Base-by-base conservation (phyloP, 64 coral and sea anemone species). In the Montipora capricornis region DNA sequence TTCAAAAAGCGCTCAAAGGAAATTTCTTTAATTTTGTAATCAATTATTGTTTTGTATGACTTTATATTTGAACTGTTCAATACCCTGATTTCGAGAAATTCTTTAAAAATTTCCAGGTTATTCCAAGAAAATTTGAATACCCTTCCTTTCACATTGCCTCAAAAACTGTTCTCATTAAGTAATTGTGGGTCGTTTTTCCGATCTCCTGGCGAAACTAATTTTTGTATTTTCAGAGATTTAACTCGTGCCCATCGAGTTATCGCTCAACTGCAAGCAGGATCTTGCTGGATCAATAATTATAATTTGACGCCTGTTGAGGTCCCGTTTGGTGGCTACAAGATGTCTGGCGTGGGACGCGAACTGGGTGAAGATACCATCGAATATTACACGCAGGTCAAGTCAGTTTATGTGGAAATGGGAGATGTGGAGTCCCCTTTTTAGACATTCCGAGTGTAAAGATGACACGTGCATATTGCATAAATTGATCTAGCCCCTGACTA, bases 261-360 rank as follows among this genome's bases (percentile, higher is more conserved):
- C 2, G 79, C 94, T 5, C 96, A 95, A 15, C 86, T 99, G 3
- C 95, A 99, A 37, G 98, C 98, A 2, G 98, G 98, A 45, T 88
- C 80, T 8, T 96, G 94, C 55, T 99, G 95, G 95, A 89, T 99
- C 83, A 99, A 99, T 53, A 92, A 87, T 8, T 99, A 96, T 48
- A 96, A 94, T 48, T 66, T 99, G 19, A 91, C 81, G 20, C 98
- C 95, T 3, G 90, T 88, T 13, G 95, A 96, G 53, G 84, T 99
- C 5, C 98, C 98, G 15, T 94, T 94, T 49, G 98, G 98, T 15
- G 98, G 98, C 3, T 99, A 96, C 68, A 99, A 99, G 68, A 94
- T 94, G 95, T 99, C 98, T 16, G 98, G 98, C 0, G 91, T 99
- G 5, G 98, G 98, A 0, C 94, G 98, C 6, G 98, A 99, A 15